Base-by-base conservation (phyloP, 2,888 invertebrate species). In the Ophion ellenae region DNA sequence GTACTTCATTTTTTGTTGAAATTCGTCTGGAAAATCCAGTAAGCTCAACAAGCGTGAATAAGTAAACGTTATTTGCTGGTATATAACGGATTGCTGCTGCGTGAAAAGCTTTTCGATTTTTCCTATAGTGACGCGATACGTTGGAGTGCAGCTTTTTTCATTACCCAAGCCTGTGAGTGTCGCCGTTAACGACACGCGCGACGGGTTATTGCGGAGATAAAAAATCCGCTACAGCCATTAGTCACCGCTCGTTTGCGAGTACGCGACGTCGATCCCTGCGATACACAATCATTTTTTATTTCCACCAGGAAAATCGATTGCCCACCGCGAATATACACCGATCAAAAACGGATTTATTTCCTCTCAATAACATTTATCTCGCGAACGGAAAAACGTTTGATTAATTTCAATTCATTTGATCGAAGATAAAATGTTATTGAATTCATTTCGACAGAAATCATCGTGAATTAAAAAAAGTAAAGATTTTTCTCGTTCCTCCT, bases 201-300 rank as follows among this genome's bases (percentile, higher is more conserved):
- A 75, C 66, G 53, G 14, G n/a, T 53, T 66, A 53, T 66, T 57
- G 76, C 32, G 28, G n/a, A 36, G 53, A 64, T 76, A 66, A 66
- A 76, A 66, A 76, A 76, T 53, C 32, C 24, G n/a, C 66, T 32
- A 57, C 24, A 36, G 53, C 53, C 45, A 53, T 66, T 76, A 36
- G 76, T 47, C 66, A 36, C 20, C 36, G 53, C 11, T 32, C 66
- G 24, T 28, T 17, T 32, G n/a, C 47, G 47, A 20, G 47, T 36
- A 10, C 14, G 4, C 53, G 17, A 28, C 28, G 28, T 3, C 20
- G 7, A 75, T 7, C 11, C 45, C 6, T 36, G 28, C 28, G 76
- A 76, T 20, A 36, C 10, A 14, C 45, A 24, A 76, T 17, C 76
- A 53, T 24, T 66, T 53, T 53, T 28, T 64, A 28, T 53, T 7